Conservation (phyloP, 2,797 vertebrate genomes). For the Gadopsis bispinosus region DNA sequence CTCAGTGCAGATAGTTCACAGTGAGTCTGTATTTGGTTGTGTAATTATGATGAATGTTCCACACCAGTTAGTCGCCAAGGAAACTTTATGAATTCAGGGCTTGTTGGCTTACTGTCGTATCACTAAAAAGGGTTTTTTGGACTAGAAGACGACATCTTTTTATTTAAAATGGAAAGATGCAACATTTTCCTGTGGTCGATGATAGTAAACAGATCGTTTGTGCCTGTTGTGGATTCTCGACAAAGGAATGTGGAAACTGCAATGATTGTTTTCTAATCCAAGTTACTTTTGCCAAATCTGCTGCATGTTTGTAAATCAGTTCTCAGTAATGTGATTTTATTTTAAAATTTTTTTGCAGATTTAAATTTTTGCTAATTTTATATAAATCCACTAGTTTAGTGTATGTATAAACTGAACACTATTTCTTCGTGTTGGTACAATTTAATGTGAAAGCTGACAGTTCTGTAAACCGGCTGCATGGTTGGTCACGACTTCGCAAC, state of each 20-base stretch:
- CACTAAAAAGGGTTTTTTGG: not conserved
- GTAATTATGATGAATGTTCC: conserved; percentile 31
- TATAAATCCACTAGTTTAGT: conserved; percentile 42
- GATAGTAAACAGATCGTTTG: conserved; percentile 36
- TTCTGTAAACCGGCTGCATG: conserved; percentile 20
- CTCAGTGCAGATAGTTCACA: conserved; percentile 18
- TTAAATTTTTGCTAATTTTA: conserved; percentile 51
- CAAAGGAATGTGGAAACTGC: conserved; percentile 44
- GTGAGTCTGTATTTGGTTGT: conserved; percentile 18
- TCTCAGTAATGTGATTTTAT: conserved; percentile 7
- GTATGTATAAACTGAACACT: conserved; percentile 20
- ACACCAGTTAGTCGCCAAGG: conserved; percentile 29
- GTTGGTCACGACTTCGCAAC: not conserved
- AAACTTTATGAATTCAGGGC: conserved; percentile 44
- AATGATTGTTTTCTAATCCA: conserved; percentile 49
- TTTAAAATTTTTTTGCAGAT: conserved; percentile 33
- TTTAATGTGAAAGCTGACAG: conserved; percentile 19
- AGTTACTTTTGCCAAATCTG: conserved; percentile 61
- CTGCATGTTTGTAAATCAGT: conserved; percentile 55
- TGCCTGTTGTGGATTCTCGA: conserved; percentile 44
- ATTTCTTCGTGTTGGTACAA: conserved; percentile 33
- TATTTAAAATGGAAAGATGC: not conserved
- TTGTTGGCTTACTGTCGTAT: conserved; percentile 8
- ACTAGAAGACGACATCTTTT: not conserved
- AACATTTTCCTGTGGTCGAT: conserved; percentile 35